Conservation (phyloP, 2,797 vertebrate species). For the Clarias pachynema region DNA sequence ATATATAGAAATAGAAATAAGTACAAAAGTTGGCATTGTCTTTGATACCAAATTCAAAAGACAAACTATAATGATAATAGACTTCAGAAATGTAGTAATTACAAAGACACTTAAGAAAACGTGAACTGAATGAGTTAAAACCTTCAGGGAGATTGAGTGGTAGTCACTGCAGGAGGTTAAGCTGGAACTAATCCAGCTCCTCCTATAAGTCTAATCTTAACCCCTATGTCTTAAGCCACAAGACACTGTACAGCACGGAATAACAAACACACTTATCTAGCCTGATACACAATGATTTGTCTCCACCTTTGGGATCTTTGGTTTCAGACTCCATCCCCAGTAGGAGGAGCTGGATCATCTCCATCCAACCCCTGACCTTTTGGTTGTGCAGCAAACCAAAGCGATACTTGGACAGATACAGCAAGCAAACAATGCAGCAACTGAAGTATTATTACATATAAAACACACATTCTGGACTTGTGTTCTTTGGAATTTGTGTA, state of each 20-base stretch:
- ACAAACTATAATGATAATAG: background rate
- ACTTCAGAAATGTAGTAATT: background rate
- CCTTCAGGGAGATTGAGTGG: background rate
- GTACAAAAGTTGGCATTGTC: background rate
- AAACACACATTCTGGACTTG: too few species aligned
- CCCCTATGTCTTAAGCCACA: background rate
- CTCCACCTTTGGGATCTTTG: background rate
- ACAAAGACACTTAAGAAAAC: background rate
- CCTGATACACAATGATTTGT: constrained; percentile 2
- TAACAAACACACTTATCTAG: constrained; percentile 5
- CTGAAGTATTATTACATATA: too few species aligned
- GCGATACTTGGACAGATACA: too few species aligned
- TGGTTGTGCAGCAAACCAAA: background rate
- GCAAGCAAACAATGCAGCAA: too few species aligned
- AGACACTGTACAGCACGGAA: background rate
- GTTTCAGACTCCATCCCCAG: background rate
- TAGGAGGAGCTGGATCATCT: background rate
- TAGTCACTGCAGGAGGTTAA: background rate
- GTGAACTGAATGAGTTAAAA: background rate
- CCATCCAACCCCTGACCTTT: background rate
- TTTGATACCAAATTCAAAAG: background rate
- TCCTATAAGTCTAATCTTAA: background rate
- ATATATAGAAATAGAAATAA: background rate
- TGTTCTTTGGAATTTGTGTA: too few species aligned
- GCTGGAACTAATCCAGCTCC: background rate